These are phyloP conservation scores for Harpagoxenus sublaevis DNA, from an alignment of 2,888 invertebrate genomes.

Conservation along the genomic window DNA sequence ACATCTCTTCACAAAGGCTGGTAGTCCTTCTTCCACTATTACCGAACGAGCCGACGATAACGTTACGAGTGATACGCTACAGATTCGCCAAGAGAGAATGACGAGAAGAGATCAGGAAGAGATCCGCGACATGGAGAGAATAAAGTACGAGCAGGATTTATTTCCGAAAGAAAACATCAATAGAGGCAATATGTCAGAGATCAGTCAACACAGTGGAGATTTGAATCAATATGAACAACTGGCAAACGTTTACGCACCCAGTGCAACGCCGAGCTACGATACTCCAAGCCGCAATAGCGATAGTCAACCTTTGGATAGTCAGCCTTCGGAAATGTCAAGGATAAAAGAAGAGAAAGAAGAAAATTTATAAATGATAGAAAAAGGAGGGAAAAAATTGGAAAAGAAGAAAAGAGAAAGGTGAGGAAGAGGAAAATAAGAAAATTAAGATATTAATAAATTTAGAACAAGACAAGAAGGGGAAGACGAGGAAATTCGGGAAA, in stretches of 20 bases:
- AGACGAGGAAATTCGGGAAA: neutral
- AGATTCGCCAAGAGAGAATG: constrained; percentile 66
- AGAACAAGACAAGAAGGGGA: neutral
- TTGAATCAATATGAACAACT: constrained; percentile 83
- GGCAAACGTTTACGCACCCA: constrained; percentile 84
- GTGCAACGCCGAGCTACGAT: constrained; percentile 83
- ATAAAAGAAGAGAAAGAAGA: constrained; percentile 55
- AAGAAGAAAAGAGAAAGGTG: too few relatives aligned
- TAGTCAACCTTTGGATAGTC: constrained; percentile 52
- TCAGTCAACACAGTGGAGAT: constrained; percentile 83
- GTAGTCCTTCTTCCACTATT: constrained; percentile 53
- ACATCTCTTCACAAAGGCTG: constrained; percentile 87
- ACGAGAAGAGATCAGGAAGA: constrained; percentile 65
- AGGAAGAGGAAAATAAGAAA: neutral
- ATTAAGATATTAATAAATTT: constrained; percentile 21
- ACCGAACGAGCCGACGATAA: constrained; percentile 22
- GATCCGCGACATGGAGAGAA: constrained; percentile 70
- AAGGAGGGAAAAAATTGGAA: neutral
- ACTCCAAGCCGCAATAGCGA: constrained; percentile 81
- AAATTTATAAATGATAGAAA: constrained; percentile 32
- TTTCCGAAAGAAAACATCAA: constrained; percentile 77
- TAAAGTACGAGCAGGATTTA: constrained; percentile 78
- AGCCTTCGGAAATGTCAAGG: constrained; percentile 56
- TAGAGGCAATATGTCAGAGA: constrained; percentile 77
- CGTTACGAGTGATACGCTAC: neutral